phyloP scores from a whole-genome alignment of 1,140 invertebrate genomes.

The Drosophila saltans region DNA sequence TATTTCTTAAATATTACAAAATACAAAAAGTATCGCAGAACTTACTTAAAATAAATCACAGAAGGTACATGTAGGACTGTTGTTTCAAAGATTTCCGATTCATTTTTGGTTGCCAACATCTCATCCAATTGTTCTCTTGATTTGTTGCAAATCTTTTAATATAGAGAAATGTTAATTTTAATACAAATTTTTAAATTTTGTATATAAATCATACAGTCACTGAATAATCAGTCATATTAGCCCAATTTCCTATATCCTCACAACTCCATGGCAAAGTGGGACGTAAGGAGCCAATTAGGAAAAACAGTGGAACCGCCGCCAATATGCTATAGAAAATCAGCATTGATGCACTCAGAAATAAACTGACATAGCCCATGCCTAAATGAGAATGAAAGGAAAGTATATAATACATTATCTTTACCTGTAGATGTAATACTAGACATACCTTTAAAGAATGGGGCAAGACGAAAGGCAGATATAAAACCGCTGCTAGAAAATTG shows the following conservation, averaged over 20 bases:
- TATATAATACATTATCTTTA: background rate
- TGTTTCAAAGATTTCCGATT: background rate
- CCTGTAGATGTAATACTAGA: no score
- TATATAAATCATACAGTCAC: constrained; percentile 31
- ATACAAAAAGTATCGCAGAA: background rate
- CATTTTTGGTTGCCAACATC: background rate
- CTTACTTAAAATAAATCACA: constrained; percentile 64
- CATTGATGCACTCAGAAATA: constrained; percentile 46
- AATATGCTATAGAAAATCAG: constrained; percentile 68
- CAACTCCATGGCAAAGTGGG: constrained; percentile 77
- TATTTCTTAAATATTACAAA: background rate
- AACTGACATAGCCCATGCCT: constrained; percentile 77
- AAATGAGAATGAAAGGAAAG: background rate
- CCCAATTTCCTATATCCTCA: constrained; percentile 43
- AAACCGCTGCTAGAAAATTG: constrained; percentile 80
- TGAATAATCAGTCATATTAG: background rate
- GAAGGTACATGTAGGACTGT: constrained; percentile 54
- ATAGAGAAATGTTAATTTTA: no score
- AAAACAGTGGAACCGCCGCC: constrained; percentile 69
- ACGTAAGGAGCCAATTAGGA: constrained; percentile 56
- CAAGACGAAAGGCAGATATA: constrained; percentile 71
- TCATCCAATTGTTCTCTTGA: background rate
- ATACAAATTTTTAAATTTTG: no score
- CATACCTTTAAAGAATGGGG: constrained; percentile 79
- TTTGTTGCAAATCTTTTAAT: constrained; percentile 36